Evolutionary conservation across 2,888 invertebrate genomes (phyloP).

Genomic region (Fragum sueziense): DNA sequence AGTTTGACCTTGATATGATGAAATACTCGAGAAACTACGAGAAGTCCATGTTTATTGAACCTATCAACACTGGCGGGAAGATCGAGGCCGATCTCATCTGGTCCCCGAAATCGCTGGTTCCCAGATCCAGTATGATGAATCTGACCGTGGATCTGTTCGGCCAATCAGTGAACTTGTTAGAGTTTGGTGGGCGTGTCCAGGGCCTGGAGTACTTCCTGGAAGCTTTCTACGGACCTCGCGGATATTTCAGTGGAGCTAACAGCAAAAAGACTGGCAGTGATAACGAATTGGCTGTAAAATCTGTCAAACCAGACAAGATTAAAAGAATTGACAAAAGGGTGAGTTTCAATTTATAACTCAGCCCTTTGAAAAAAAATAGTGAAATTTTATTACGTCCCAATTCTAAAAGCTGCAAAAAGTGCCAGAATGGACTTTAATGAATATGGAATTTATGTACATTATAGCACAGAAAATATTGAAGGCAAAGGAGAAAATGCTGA

Average conservation of each 20-base stretch:
- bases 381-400: too few relatives aligned
- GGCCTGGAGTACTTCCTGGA: conserved; percentile 94
- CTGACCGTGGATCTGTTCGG: conserved; percentile 85
- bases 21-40: conserved; percentile 97
- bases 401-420: too few relatives aligned
- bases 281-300: conserved; percentile 42
- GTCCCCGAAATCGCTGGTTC: conserved; percentile 80
- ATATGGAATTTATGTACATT: too few relatives aligned
- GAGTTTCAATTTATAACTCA: too few relatives aligned
- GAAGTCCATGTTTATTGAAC: conserved; percentile 89
- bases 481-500: too few relatives aligned
- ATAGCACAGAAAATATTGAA: too few relatives aligned
- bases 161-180: conserved; percentile 92
- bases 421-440: too few relatives aligned
- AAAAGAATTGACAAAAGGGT: conserved; percentile 62
- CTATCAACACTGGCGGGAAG: conserved; percentile 86
- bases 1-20: conserved; percentile 92
- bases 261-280: not conserved
- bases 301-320: conserved; percentile 55
- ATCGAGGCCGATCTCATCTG: conserved; percentile 81
- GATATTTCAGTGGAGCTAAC: conserved; percentile 83
- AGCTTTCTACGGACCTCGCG: conserved; percentile 88
- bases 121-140: conserved; percentile 79
- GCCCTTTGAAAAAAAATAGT: too few relatives aligned
- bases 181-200: conserved; percentile 91